Conservation (phyloP, 1,140 invertebrate genomes). For the Potamilus streckersoni region DNA sequence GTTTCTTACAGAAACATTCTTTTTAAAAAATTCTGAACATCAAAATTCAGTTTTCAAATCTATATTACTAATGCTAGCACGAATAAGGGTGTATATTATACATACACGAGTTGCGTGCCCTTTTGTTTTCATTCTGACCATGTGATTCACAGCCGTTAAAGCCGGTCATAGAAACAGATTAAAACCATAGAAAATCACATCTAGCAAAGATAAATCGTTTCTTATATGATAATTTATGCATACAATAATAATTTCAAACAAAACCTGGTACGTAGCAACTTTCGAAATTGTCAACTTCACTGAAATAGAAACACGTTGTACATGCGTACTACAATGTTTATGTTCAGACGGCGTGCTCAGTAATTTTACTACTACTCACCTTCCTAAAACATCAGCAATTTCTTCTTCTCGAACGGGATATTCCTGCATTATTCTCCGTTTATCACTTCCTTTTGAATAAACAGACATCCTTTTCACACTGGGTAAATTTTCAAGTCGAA, state of each 20-base stretch:
- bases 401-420: slow-evolving; percentile 29
- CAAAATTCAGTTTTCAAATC: slow-evolving; percentile 5
- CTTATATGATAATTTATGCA: slow-evolving; percentile 17
- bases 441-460: slow-evolving; percentile 30
- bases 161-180: slow-evolving; percentile 8
- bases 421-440: slow-evolving; percentile 32
- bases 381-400: slow-evolving; percentile 28
- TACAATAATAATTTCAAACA: slow-evolving; percentile 4
- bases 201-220: not conserved
- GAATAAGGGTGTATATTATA: not conserved
- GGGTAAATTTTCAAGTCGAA: slow-evolving; percentile 10
- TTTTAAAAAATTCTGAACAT: too few species aligned
- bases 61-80: not conserved
- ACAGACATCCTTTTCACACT: slow-evolving; percentile 26
- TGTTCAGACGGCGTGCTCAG: slow-evolving; percentile 33
- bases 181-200: not conserved
- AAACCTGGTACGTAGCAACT: not conserved
- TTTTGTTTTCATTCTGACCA: slow-evolving; percentile 50
- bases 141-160: slow-evolving; percentile 28
- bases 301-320: slow-evolving; percentile 20
- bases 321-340: slow-evolving; percentile 40
- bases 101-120: slow-evolving; percentile 36
- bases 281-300: not conserved
- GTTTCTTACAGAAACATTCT: too few species aligned
- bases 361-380: slow-evolving; percentile 36